Evolutionary conservation across 1,140 invertebrate species (phyloP), one percentile per base, ranked within the genome.

Genomic region (Platyscapa corneri): DNA sequence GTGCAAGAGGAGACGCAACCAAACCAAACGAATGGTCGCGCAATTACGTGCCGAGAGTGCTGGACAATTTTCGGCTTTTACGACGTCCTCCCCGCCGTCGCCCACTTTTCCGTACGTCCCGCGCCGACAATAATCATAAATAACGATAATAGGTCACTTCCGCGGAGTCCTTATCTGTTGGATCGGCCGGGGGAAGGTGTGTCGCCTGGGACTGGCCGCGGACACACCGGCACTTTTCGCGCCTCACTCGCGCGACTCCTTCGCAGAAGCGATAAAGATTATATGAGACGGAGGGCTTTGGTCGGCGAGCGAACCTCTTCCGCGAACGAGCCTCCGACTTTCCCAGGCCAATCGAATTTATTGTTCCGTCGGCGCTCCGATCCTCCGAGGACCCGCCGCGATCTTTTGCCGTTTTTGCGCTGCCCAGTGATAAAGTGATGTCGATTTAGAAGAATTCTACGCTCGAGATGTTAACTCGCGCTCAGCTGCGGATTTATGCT

Each of bases 61-160:
- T 42, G 34, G 67, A 53, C 42, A 76, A 83, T 83, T 83, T 83
- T 83, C 23, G 82, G 82, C 53, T 76, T 83, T 83, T 83, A 83
- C 72, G 72, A 83, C 49, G 39, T 70, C n/a, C 42, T 46, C 60
- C 5, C 10, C 30, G 64, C n/a, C 23, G 65, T 56, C 80, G 46
- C 12, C n/a, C 46, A 30, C 42, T 67, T 77, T 76, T 65, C 72
- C 39, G 7, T n/a, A 65, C 53, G 46, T 39, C 27, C 72, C 72
- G 16, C n/a, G 8, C 53, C 39, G 56, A 60, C 64, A 70, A 53
- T 82, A 82, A 82, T 46, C 77, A 27, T 75, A 85, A 85, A 85
- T 80, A 85, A 75, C 65, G 67, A 80, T 85, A 85, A 85, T 85
- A 75, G 83, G 27, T 74, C 83, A 64, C 80, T 85, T 85, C 83